Evolutionary conservation across 2,113 vertebrate species (phyloP).

Genomic region (Mugil cephalus): DNA sequence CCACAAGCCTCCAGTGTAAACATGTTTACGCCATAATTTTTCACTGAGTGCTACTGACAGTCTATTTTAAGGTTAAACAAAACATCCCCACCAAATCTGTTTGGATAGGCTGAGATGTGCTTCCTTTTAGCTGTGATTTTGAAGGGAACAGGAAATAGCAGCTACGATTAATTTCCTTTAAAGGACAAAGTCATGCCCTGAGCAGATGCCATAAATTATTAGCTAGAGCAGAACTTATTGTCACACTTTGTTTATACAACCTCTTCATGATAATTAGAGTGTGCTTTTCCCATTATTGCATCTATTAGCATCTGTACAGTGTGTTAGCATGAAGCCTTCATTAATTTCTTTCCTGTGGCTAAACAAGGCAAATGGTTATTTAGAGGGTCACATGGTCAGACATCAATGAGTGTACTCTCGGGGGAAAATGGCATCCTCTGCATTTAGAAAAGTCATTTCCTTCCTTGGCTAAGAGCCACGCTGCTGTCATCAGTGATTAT

Average conservation of each 20-base stretch:
- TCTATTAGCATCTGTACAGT: slow-evolving; percentile 22
- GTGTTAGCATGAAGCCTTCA: slow-evolving; percentile 9
- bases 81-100: slow-evolving; percentile 37
- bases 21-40: slow-evolving; percentile 51
- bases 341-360: slow-evolving; percentile 38
- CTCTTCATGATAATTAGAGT: slow-evolving; percentile 14
- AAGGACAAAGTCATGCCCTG: neutral
- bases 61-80: slow-evolving; percentile 36
- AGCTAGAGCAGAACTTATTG: neutral
- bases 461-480: slow-evolving; percentile 18
- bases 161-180: slow-evolving; percentile 33
- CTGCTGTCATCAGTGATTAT: slow-evolving; percentile 9
- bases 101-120: slow-evolving; percentile 11
- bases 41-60: neutral
- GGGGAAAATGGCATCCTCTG: slow-evolving; percentile 34
- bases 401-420: slow-evolving; percentile 42
- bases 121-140: slow-evolving; percentile 20
- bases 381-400: slow-evolving; percentile 36
- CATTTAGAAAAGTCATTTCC: slow-evolving; percentile 54
- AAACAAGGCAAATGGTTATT: slow-evolving; percentile 31
- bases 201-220: slow-evolving; percentile 2
- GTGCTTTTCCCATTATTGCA: slow-evolving; percentile 12
- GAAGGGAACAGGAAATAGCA: slow-evolving; percentile 28
- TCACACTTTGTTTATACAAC: neutral
- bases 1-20: slow-evolving; percentile 3